Conservation (phyloP, 2,113 vertebrate species). For the Albula goreensis region DNA sequence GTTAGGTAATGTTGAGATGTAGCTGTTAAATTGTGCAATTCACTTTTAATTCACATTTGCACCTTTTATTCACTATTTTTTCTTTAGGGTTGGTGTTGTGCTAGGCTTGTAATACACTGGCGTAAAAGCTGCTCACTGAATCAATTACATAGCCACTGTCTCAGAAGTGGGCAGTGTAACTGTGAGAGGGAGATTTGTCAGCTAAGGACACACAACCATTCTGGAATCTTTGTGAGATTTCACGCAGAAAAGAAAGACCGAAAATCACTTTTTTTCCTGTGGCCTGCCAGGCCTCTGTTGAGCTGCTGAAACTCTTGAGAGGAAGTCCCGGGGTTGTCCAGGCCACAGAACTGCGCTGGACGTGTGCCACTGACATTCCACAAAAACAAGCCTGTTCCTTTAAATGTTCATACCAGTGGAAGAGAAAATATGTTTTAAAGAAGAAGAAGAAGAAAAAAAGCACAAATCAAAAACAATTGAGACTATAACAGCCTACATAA, state of each 20-base stretch:
- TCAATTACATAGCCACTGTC: not conserved
- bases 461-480: constrained; percentile 35
- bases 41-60: no score
- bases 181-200: constrained; percentile 8
- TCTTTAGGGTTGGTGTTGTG: no score
- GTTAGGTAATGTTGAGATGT: no score
- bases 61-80: no score
- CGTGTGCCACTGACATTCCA: not conserved
- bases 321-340: constrained; percentile 9
- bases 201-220: not conserved
- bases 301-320: constrained; percentile 3
- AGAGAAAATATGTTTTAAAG: not conserved
- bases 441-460: not conserved
- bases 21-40: no score
- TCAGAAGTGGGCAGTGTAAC: not conserved
- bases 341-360: not conserved
- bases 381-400: constrained; percentile 18
- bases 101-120: no score
- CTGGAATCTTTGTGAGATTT: not conserved
- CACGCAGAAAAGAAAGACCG: constrained; percentile 23
- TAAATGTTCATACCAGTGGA: not conserved
- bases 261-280: not conserved
- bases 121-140: no score
- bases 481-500: constrained; percentile 29
- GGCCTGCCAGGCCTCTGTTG: not conserved